Evolutionary conservation across 2,797 vertebrate species (phyloP).

Genomic region (Pangasius djambal): DNA sequence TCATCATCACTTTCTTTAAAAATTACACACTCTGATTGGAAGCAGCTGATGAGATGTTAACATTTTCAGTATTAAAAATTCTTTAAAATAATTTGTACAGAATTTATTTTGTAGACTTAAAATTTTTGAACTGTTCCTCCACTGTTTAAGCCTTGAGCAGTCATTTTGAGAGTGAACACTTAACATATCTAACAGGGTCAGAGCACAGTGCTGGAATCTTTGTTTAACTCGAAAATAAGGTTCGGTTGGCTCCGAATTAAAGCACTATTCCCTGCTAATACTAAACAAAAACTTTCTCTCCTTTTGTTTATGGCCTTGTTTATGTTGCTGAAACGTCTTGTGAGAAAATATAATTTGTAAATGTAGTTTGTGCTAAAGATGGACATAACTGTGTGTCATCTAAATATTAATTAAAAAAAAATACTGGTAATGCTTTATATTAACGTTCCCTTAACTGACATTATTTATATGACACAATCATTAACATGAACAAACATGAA

Average conservation of each 20-base stretch:
- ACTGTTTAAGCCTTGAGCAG: not conserved
- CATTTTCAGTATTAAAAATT: not conserved
- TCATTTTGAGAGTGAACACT: not conserved
- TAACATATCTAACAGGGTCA: not conserved
- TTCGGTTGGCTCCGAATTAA: no score
- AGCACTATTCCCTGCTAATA: not conserved
- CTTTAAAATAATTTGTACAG: not conserved
- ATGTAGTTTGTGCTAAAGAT: not conserved
- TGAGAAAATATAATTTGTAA: not conserved
- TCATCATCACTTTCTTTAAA: not conserved
- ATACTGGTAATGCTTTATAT: no score
- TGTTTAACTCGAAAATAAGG: not conserved
- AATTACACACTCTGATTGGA: not conserved
- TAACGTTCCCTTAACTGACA: no score
- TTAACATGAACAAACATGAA: no score
- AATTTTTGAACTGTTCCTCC: not conserved
- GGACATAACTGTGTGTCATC: not conserved
- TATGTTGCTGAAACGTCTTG: no score
- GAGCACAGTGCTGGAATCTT: not conserved
- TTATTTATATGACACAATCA: no score
- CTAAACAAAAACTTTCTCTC: not conserved
- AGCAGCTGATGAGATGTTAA: not conserved
- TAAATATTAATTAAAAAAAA: not conserved
- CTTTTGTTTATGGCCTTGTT: no score
- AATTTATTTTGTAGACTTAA: not conserved